Percentiles rank a stretch among this genome's conserved stretches.
These are phyloP conservation scores for Phortica variegata DNA, from an alignment of 1,140 invertebrate species.

Conservation along the genomic window DNA sequence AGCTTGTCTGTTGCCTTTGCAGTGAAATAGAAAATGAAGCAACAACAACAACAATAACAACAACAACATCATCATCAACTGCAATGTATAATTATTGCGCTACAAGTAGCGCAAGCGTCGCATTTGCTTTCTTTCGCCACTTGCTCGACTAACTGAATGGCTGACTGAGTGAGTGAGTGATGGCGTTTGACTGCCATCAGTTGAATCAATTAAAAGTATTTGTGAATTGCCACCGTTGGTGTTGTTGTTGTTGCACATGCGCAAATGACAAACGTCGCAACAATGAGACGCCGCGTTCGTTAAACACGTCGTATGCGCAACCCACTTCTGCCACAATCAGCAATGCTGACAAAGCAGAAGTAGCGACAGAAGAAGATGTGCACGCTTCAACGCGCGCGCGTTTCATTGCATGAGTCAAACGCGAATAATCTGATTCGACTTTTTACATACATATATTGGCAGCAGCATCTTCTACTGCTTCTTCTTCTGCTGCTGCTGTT, in stretches of 20 bases:
- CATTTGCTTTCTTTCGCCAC: slow-evolving; percentile 38
- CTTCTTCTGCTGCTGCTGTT: too few relatives aligned
- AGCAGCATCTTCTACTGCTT: too few relatives aligned
- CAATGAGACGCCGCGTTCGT: too few relatives aligned
- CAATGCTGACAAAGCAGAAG: slow-evolving; percentile 5
- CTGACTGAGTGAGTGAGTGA: slow-evolving; percentile 22
- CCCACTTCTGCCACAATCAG: slow-evolving; percentile 31
- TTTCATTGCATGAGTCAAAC: too few relatives aligned
- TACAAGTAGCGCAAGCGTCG: slow-evolving; percentile 36
- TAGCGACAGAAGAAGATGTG: slow-evolving; percentile 15
- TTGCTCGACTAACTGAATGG: slow-evolving; percentile 5
- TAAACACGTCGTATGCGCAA: slow-evolving; percentile 31
- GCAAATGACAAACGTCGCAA: slow-evolving; percentile 39
- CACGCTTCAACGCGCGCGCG: slow-evolving; percentile 9
- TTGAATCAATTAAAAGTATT: slow-evolving; percentile 54
- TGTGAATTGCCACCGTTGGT: slow-evolving; percentile 28
- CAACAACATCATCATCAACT: too few relatives aligned
- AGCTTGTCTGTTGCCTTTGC: too few relatives aligned
- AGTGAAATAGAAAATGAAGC: too few relatives aligned
- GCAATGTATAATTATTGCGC: slow-evolving; percentile 32
- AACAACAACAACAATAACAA: too few relatives aligned
- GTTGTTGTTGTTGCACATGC: slow-evolving; percentile 43
- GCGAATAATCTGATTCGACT: too few relatives aligned
- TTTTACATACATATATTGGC: too few relatives aligned
- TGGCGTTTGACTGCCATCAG: slow-evolving; percentile 9